Evolutionary conservation across 1,140 invertebrate species (phyloP).

Genomic region (Trichonephila inaurata): DNA sequence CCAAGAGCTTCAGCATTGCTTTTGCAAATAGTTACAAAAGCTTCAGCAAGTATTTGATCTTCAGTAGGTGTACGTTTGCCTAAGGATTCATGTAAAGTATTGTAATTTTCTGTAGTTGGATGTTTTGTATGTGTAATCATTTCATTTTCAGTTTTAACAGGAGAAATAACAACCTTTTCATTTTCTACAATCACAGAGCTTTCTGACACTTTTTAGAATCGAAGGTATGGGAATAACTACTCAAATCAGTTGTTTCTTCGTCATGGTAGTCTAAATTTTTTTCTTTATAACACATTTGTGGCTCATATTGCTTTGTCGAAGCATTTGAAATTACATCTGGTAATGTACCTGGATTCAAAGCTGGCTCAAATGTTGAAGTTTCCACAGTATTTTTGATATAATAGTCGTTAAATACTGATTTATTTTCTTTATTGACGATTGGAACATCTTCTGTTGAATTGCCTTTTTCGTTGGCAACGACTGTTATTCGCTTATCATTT

Average conservation of each 20-base stretch:
- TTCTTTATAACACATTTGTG: not conserved
- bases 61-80: not conserved
- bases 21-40: slow-evolving; percentile 97
- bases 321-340: not conserved
- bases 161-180: not conserved
- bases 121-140: not conserved
- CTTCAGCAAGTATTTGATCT: slow-evolving; percentile 78
- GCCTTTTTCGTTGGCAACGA: not conserved
- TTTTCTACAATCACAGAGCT: not conserved
- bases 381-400: not conserved
- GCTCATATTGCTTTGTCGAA: not conserved
- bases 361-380: not conserved
- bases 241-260: not conserved
- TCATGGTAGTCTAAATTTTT: not conserved
- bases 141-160: not conserved
- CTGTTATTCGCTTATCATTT: not conserved
- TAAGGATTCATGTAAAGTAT: not conserved
- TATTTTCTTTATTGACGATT: not conserved
- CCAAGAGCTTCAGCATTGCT: slow-evolving; percentile 96
- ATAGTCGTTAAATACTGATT: not conserved
- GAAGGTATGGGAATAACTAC: too few species aligned
- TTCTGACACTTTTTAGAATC: not conserved
- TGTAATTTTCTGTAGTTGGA: not conserved
- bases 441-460: not conserved
- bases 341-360: not conserved